Percentiles rank a stretch among this genome's conserved stretches.
Conservation (phyloP, 2,113 vertebrate species). For the Otus sunia region DNA sequence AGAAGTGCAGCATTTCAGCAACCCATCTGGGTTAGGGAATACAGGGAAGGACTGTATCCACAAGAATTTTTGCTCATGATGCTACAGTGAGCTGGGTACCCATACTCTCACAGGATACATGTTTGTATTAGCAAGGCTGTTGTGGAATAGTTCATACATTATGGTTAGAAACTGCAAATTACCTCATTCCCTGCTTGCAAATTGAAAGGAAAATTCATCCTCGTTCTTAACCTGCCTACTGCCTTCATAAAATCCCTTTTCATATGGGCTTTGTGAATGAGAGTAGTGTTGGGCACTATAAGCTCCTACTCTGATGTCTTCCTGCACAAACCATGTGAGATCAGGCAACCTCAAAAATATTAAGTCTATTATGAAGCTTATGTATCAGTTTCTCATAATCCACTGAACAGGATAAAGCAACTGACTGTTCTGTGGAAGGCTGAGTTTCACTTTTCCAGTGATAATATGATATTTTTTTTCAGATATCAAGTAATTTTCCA, state of each 20-base stretch:
- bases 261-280: background rate
- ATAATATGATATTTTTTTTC: background rate
- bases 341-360: background rate
- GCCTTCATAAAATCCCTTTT: background rate
- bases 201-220: background rate
- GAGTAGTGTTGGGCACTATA: background rate
- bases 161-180: background rate
- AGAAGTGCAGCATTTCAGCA: background rate
- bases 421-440: background rate
- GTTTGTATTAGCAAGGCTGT: background rate
- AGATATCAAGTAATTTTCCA: background rate
- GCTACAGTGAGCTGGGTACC: background rate
- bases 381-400: conserved; percentile 13
- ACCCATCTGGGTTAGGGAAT: background rate
- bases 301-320: background rate
- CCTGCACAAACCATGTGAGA: background rate
- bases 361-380: conserved; percentile 24
- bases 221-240: background rate
- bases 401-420: conserved; percentile 8
- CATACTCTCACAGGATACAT: background rate
- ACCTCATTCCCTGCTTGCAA: background rate
- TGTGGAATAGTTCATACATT: background rate
- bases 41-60: background rate
- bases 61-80: background rate
- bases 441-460: background rate